Evolutionary conservation across 2,797 vertebrate genomes (phyloP).

Genomic region (Tangara arthus): DNA sequence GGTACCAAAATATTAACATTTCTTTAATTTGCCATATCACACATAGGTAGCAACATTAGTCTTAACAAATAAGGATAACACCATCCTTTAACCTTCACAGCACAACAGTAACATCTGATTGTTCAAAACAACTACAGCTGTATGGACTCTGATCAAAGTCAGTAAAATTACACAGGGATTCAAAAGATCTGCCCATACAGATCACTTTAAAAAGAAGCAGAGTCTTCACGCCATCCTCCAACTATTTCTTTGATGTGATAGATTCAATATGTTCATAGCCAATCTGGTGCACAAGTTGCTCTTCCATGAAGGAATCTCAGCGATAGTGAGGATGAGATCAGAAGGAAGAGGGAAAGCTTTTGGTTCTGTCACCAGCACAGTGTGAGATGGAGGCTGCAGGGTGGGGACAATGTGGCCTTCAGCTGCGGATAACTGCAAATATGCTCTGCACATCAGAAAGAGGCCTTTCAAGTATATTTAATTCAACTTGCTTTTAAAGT

Average conservation of each 20-base stretch:
- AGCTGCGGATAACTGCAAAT: slow-evolving; percentile 7
- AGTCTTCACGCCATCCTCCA: slow-evolving; percentile 33
- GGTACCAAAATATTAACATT: neutral
- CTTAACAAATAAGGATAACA: neutral
- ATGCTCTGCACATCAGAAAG: neutral
- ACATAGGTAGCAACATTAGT: neutral
- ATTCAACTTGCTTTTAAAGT: neutral
- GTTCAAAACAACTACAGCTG: slow-evolving; percentile 31
- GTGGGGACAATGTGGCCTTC: neutral
- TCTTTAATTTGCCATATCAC: neutral
- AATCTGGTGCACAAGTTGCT: slow-evolving; percentile 12
- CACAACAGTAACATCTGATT: neutral
- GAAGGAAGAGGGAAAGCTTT: neutral
- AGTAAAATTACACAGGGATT: neutral
- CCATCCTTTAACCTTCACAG: neutral
- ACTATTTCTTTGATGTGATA: slow-evolving; percentile 54
- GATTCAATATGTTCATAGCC: slow-evolving; percentile 22
- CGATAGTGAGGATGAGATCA: neutral
- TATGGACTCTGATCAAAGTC: slow-evolving; percentile 26
- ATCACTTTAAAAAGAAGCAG: neutral
- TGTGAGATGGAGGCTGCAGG: rapidly evolving
- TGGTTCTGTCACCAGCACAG: neutral
- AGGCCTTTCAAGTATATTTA: neutral
- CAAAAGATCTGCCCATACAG: slow-evolving; percentile 1
- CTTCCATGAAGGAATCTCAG: neutral